Percentiles rank a stretch among this genome's conserved stretches.
Conservation (phyloP, 2,888 invertebrate genomes). For the Subacronicta megacephala region DNA sequence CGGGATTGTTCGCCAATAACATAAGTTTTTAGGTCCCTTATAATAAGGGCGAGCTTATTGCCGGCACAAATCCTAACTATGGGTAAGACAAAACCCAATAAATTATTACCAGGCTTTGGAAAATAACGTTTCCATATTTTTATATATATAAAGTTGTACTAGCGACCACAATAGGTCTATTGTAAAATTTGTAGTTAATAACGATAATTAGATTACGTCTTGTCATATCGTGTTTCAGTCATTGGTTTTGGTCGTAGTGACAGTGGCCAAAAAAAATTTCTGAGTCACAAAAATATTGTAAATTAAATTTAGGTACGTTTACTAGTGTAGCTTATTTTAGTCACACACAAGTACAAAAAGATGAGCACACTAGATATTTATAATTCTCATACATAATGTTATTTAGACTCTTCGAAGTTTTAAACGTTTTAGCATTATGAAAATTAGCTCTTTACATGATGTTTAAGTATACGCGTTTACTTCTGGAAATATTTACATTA, state of each 20-base stretch:
- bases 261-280: constrained; percentile 12
- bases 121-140: too few species aligned
- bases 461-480: not conserved
- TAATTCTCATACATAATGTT: constrained; percentile 25
- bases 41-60: too few species aligned
- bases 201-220: too few species aligned
- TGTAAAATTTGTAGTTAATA: too few species aligned
- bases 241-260: not conserved
- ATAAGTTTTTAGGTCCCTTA: too few species aligned
- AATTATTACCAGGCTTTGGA: too few species aligned
- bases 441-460: not conserved
- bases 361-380: constrained; percentile 30
- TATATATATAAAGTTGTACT: too few species aligned
- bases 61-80: too few species aligned
- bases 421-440: not conserved
- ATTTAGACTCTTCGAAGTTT: constrained; percentile 1
- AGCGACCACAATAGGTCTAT: too few species aligned
- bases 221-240: not conserved
- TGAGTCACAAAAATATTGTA: constrained; percentile 30
- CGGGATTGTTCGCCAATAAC: too few species aligned
- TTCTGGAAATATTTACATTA: not conserved
- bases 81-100: too few species aligned
- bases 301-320: constrained; percentile 37
- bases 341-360: constrained; percentile 34
- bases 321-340: constrained; percentile 30